A percentile compares a stretch with the other conserved stretches of the same genome.
Evolutionary conservation across 2,888 invertebrate genomes (phyloP).

Genomic region (Melanophora roralis): DNA sequence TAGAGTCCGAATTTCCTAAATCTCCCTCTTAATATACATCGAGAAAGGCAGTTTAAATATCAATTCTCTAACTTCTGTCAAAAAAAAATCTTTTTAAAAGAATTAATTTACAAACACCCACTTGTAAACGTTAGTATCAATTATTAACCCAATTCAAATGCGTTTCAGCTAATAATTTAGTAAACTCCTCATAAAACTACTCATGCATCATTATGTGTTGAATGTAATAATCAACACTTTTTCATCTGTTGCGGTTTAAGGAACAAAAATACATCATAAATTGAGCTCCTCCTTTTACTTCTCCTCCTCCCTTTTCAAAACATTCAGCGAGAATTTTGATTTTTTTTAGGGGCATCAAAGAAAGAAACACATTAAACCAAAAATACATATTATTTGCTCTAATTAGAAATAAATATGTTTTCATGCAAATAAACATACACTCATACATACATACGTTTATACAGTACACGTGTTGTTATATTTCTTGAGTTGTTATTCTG

Average conservation of each 20-base stretch:
- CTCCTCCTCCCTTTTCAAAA: not conserved
- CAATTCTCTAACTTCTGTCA: no score
- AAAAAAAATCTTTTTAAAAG: no score
- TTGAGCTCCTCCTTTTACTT: no score
- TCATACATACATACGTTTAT: not conserved
- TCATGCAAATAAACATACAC: not conserved
- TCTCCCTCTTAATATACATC: no score
- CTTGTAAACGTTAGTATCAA: not conserved
- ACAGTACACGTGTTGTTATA: not conserved
- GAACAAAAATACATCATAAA: slow-evolving; percentile 2
- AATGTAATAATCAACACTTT: slow-evolving; percentile 44
- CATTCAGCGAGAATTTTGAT: not conserved
- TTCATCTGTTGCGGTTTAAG: slow-evolving; percentile 19
- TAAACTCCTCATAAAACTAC: slow-evolving; percentile 32
- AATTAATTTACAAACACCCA: not conserved
- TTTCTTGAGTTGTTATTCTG: not conserved
- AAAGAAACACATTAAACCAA: not conserved
- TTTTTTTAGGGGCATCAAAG: slow-evolving; percentile 1
- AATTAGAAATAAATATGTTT: slow-evolving; percentile 53
- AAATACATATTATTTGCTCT: slow-evolving; percentile 34
- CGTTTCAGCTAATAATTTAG: slow-evolving; percentile 15
- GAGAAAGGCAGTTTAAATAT: no score
- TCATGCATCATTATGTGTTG: slow-evolving; percentile 31
- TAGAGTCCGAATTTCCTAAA: no score
- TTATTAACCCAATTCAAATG: slow-evolving; percentile 9